Percentiles rank a stretch among this genome's conserved stretches.
Evolutionary conservation across 2,888 invertebrate genomes (phyloP).

Genomic region (Agriopis marginaria): DNA sequence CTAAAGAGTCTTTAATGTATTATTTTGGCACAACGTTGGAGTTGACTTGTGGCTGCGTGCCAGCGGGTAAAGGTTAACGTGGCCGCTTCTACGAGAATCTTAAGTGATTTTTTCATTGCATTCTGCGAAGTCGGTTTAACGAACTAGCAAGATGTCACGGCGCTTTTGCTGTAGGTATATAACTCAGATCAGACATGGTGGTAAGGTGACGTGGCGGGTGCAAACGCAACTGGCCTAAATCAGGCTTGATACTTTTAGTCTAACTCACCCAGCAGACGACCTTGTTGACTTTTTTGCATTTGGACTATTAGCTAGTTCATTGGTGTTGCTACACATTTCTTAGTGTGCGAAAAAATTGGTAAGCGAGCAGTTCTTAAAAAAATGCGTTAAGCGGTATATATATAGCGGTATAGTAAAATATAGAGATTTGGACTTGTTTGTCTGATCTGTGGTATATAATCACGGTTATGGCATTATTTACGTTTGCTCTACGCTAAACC

Average conservation of each 20-base stretch:
- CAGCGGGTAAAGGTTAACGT: constrained; percentile 80
- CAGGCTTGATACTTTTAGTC: too few relatives aligned
- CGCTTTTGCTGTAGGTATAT: constrained; percentile 76
- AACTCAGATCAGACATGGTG: background rate
- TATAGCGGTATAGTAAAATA: too few relatives aligned
- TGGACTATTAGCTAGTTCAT: too few relatives aligned
- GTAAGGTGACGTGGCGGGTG: background rate
- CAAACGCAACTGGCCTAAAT: too few relatives aligned
- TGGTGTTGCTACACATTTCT: too few relatives aligned
- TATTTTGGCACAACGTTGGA: constrained; percentile 80
- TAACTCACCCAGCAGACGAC: too few relatives aligned
- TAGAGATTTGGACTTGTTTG: too few relatives aligned
- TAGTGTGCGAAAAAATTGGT: too few relatives aligned
- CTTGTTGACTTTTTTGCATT: too few relatives aligned
- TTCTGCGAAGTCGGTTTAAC: constrained; percentile 72
- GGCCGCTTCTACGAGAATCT: constrained; percentile 71
- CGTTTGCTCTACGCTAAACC: background rate
- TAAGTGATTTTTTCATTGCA: constrained; percentile 80
- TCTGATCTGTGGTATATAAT: background rate
- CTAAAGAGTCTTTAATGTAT: constrained; percentile 79
- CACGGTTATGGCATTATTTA: constrained; percentile 67
- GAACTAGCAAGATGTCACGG: constrained; percentile 79
- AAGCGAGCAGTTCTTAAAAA: too few relatives aligned
- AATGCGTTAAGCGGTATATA: too few relatives aligned
- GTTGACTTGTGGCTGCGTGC: constrained; percentile 70